Conservation (phyloP, 2,797 vertebrate genomes). For the Rachycentron canadum region DNA sequence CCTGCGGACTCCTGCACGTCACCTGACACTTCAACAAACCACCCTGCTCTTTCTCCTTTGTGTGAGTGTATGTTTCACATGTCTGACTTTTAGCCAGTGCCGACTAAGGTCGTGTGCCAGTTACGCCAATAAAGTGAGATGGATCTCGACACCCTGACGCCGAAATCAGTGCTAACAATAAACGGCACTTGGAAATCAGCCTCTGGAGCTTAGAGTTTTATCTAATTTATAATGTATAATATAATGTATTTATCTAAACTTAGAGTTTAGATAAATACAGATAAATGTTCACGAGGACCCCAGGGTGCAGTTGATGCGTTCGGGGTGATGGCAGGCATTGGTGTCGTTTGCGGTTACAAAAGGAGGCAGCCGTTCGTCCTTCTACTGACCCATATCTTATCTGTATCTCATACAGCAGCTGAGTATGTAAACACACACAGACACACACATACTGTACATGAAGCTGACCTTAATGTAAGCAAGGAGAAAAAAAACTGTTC, state of each 20-base stretch:
- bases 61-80: not conserved
- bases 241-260: no score
- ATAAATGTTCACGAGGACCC: not conserved
- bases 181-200: conserved; percentile 17
- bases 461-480: conserved; percentile 12
- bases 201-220: no score
- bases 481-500: not conserved
- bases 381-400: conserved; percentile 64
- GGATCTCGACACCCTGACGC: fast-evolving
- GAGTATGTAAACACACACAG: conserved; percentile 40
- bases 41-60: not conserved
- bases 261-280: not conserved
- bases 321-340: not conserved
- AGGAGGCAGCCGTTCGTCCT: conserved; percentile 21
- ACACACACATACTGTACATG: not conserved
- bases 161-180: not conserved
- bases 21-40: conserved; percentile 58
- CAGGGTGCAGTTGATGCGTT: not conserved
- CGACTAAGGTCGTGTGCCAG: conserved; percentile 27
- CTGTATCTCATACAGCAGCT: conserved; percentile 9
- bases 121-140: conserved; percentile 6
- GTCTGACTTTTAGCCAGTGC: not conserved
- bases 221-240: no score
- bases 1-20: conserved; percentile 26
- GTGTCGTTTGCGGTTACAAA: not conserved